Conservation (phyloP, 2,888 invertebrate species). For the Caenorhabditis virilis region DNA sequence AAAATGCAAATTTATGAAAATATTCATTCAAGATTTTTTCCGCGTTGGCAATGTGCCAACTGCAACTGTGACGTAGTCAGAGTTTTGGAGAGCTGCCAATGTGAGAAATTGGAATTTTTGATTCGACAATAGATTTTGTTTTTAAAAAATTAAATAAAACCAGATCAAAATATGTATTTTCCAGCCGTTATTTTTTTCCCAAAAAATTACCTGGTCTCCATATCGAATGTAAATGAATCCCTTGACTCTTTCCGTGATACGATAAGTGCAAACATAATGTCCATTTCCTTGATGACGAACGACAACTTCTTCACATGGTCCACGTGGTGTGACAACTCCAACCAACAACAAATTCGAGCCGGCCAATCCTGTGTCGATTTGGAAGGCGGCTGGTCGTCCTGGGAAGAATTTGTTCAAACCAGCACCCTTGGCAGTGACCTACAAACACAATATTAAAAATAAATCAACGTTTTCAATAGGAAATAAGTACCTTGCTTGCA, state of each 20-base stretch:
- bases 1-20: too few relatives aligned
- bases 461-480: background rate
- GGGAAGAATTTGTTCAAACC: slow-evolving; percentile 92
- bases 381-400: slow-evolving; percentile 91
- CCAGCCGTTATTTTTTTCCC: background rate
- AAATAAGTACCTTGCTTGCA: slow-evolving; percentile 78
- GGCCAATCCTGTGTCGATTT: slow-evolving; percentile 85
- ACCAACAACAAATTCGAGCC: slow-evolving; percentile 94
- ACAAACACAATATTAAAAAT: background rate
- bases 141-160: too few relatives aligned
- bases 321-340: slow-evolving; percentile 93
- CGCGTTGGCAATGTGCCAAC: too few relatives aligned
- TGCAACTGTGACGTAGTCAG: too few relatives aligned
- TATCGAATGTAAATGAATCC: slow-evolving; percentile 65
- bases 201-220: slow-evolving; percentile 54
- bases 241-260: slow-evolving; percentile 59
- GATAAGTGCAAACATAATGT: slow-evolving; percentile 58
- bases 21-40: too few relatives aligned
- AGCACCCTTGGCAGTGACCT: slow-evolving; percentile 79
- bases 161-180: too few relatives aligned
- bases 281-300: slow-evolving; percentile 72
- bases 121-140: too few relatives aligned
- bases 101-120: too few relatives aligned
- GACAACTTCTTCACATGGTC: slow-evolving; percentile 93
- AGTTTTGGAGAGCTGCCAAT: too few relatives aligned